These are phyloP conservation scores for Meghimatium bilineatum DNA, from an alignment of 2,888 invertebrate species.

Conservation along the genomic window DNA sequence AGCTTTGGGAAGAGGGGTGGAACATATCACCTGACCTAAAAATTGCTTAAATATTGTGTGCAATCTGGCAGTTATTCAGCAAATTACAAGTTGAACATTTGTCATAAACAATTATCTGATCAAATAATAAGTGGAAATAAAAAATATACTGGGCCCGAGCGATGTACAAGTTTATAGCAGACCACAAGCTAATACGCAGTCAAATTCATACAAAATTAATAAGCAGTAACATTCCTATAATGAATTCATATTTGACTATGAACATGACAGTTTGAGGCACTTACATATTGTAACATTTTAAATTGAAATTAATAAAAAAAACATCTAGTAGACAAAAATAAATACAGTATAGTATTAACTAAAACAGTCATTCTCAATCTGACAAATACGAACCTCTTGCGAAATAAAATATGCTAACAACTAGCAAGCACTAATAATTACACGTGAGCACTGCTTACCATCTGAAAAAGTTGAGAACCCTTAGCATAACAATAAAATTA, in stretches of 20 bases:
- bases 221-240: too few relatives aligned
- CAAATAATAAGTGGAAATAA: neutral
- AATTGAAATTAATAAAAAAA: neutral
- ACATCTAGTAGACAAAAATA: neutral
- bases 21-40: neutral
- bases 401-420: too few relatives aligned
- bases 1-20: neutral
- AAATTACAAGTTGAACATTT: neutral
- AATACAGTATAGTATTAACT: too few relatives aligned
- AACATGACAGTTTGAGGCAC: neutral
- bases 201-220: neutral
- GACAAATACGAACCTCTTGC: too few relatives aligned
- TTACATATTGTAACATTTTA: conserved; percentile 9
- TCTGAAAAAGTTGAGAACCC: too few relatives aligned
- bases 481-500: too few relatives aligned
- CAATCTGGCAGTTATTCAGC: conserved; percentile 3
- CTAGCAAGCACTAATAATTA: too few relatives aligned
- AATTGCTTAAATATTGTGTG: neutral
- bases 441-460: too few relatives aligned
- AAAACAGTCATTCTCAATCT: too few relatives aligned
- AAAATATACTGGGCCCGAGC: neutral
- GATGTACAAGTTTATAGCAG: neutral
- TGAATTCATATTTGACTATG: neutral
- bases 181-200: neutral
- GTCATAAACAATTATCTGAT: neutral